These are phyloP conservation scores for Hippolais icterina DNA, from an alignment of 2,113 vertebrate genomes.

Conservation along the genomic window DNA sequence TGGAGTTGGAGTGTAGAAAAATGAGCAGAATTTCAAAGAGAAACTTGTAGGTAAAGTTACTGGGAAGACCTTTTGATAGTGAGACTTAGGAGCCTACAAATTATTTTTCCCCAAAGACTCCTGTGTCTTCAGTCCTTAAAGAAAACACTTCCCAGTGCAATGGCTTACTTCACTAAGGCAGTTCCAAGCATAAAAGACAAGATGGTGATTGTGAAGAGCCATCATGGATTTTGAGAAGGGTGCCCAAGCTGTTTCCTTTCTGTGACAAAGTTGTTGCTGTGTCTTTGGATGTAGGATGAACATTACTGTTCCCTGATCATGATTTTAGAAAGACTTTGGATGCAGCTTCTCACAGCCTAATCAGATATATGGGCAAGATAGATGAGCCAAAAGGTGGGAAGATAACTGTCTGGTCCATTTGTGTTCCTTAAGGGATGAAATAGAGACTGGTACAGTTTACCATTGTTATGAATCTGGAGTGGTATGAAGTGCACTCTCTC, in stretches of 20 bases:
- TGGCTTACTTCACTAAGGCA: background rate
- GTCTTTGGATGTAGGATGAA: background rate
- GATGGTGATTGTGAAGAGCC: background rate
- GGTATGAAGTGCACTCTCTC: background rate
- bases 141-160: background rate
- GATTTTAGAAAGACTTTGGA: background rate
- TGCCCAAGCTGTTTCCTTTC: background rate
- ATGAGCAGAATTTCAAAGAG: background rate
- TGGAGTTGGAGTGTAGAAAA: background rate
- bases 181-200: background rate
- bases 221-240: background rate
- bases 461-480: background rate
- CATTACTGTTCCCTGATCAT: background rate
- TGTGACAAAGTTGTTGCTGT: background rate
- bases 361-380: background rate
- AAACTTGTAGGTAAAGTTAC: background rate
- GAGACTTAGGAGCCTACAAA: background rate
- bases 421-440: background rate
- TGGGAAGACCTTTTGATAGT: background rate
- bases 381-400: background rate
- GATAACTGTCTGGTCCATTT: background rate
- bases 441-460: background rate
- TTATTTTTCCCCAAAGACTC: background rate
- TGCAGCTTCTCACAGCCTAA: background rate
- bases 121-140: background rate